Percentiles rank a stretch among this genome's conserved stretches.
phyloP scores from a whole-genome alignment of 2,888 invertebrate species.

The Strigamia transsilvanica region DNA sequence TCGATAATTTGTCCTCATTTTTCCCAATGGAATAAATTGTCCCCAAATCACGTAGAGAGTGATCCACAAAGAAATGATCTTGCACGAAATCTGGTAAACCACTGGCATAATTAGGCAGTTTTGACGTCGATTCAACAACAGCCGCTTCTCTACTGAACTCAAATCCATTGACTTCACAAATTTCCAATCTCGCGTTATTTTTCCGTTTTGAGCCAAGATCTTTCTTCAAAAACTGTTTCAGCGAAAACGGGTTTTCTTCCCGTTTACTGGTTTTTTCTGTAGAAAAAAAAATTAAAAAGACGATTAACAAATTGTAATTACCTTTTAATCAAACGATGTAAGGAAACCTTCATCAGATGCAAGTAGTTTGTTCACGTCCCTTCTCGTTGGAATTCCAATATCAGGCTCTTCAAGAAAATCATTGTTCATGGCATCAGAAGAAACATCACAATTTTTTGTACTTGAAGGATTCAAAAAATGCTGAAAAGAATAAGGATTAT shows the following conservation, averaged over 20 bases:
- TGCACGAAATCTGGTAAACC: constrained; percentile 64
- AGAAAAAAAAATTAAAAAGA: neutral
- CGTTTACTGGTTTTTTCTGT: constrained; percentile 51
- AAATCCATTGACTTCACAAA: constrained; percentile 41
- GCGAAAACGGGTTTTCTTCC: constrained; percentile 63
- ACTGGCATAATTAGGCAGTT: constrained; percentile 60
- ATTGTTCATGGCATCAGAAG: neutral
- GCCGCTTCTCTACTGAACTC: neutral
- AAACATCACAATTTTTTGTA: neutral
- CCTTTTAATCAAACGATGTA: neutral
- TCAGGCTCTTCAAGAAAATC: constrained; percentile 37
- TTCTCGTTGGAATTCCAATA: constrained; percentile 42
- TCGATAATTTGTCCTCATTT: neutral
- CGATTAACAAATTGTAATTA: neutral
- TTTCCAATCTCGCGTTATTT: neutral
- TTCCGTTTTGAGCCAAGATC: constrained; percentile 57
- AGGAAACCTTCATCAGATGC: constrained; percentile 40
- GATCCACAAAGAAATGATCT: constrained; percentile 59
- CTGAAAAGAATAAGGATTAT: constrained; percentile 51
- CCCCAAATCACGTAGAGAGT: constrained; percentile 18
- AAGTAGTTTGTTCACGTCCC: constrained; percentile 16
- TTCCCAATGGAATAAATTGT: neutral
- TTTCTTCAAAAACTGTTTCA: constrained; percentile 62
- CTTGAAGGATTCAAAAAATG: constrained; percentile 43
- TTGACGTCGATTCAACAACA: neutral